phyloP scores from a whole-genome alignment of 2,888 invertebrate genomes.

The Agrotis puta region DNA sequence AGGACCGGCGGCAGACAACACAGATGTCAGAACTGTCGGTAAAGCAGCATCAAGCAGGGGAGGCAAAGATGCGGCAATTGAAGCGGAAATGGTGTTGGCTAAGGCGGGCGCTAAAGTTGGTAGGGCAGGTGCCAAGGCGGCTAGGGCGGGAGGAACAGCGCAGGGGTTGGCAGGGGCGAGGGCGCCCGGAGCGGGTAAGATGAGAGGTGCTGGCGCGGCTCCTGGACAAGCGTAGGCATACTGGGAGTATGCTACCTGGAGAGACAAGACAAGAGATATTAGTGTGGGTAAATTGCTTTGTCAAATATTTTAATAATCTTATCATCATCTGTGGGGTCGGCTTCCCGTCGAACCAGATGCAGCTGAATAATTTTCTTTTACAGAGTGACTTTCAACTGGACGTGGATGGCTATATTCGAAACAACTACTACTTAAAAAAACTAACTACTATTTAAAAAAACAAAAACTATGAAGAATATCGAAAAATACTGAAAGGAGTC shows the following conservation, averaged over 20 bases:
- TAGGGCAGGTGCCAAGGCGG: slow-evolving; percentile 59
- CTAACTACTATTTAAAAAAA: no score
- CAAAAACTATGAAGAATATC: no score
- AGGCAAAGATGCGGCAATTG: slow-evolving; percentile 68
- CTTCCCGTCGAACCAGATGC: no score
- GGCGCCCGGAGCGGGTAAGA: slow-evolving; percentile 55
- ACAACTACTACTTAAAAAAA: no score
- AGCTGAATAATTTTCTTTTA: no score
- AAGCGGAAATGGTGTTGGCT: slow-evolving; percentile 67
- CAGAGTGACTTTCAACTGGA: no score
- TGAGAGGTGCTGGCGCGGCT: slow-evolving; percentile 52
- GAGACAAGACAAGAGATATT: background rate
- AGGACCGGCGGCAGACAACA: slow-evolving; percentile 74
- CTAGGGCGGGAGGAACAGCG: slow-evolving; percentile 54
- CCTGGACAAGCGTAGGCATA: slow-evolving; percentile 41
- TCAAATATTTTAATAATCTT: no score
- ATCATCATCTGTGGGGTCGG: no score
- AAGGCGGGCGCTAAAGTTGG: slow-evolving; percentile 59
- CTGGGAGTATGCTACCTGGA: slow-evolving; percentile 50
- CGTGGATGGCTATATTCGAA: no score
- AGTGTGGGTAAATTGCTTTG: background rate
- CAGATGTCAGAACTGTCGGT: slow-evolving; percentile 75
- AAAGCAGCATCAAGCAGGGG: slow-evolving; percentile 74
- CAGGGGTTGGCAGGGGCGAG: slow-evolving; percentile 28
- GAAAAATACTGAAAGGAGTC: no score